Percentiles rank a stretch among this genome's conserved stretches.
Conservation (phyloP, 2,113 vertebrate genomes). For the Meles meles region DNA sequence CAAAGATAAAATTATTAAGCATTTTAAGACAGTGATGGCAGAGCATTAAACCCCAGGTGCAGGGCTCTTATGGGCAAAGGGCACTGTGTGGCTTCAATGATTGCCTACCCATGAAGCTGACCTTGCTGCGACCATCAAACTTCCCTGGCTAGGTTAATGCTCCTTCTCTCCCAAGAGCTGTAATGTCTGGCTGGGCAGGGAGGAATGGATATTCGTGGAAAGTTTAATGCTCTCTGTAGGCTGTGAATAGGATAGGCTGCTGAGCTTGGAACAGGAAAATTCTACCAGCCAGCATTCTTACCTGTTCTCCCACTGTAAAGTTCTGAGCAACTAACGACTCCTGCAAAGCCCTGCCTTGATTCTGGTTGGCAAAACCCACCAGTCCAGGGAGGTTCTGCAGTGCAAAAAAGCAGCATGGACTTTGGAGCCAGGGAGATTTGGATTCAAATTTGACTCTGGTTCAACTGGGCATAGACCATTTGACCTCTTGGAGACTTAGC, state of each 20-base stretch:
- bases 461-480: background rate
- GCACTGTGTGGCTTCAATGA: fast-evolving
- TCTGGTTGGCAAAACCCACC: background rate
- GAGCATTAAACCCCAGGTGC: background rate
- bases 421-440: background rate
- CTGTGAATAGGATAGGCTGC: background rate
- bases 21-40: background rate
- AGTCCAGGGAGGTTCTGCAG: background rate
- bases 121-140: background rate
- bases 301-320: background rate
- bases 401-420: background rate
- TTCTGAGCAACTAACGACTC: background rate
- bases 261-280: background rate
- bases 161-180: background rate
- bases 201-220: background rate
- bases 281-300: background rate
- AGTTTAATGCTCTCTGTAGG: background rate
- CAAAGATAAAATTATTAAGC: background rate
- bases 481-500: background rate
- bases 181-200: background rate
- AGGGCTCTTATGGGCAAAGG: background rate
- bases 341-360: background rate
- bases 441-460: background rate
- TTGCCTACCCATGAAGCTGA: background rate
- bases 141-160: background rate